Evolutionary conservation across 1,140 invertebrate genomes (phyloP), one percentile per base, ranked within the genome.

Genomic region (Sminthurides bifidus): DNA sequence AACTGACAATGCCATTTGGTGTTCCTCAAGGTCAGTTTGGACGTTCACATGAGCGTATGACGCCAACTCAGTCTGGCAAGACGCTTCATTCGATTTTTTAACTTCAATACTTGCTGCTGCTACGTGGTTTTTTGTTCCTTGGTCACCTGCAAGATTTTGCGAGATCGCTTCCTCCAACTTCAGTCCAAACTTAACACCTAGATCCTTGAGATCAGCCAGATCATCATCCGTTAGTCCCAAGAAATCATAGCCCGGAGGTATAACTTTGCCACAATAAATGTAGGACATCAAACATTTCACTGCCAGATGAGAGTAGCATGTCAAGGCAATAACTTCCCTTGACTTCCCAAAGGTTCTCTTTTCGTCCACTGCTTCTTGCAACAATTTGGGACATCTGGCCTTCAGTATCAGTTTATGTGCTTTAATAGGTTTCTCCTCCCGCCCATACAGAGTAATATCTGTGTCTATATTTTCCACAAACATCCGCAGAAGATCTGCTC

Each of bases 241-340:
- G 24, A 27, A n/a, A 21, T 40, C 30, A 3, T 23, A 46, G 27
- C 5, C 21, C 10, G 24, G 33, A 17, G 51, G 51, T 21, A 52
- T 6, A 3, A 43, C 8, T 40, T 21, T 52, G 4, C 51, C 51
- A 17, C 70, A 69, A 49, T 75, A 75, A 33, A 75, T 53, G 56
- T 70, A 75, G 65, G 70, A 68, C 3, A 75, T 40, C 62, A 75
- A 75, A 15, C 68, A 68, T 30, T 71, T 58, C 14, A 70, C 72
- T 35, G 66, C 54, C 17, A 56, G 53, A 53, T 68, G 65, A 23
- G 69, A 63, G 26, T 65, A 49, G 30, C 58, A 15, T 30, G 27
- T 69, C 68, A 74, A 44, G 3, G 53, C 41, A 31, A 66, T 55
- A 8, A 53, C 15, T 40, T 54, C 52, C 3, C 3, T 30, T 41